Base-by-base conservation (phyloP, 2,888 invertebrate genomes). In the Crioceris asparagi region DNA sequence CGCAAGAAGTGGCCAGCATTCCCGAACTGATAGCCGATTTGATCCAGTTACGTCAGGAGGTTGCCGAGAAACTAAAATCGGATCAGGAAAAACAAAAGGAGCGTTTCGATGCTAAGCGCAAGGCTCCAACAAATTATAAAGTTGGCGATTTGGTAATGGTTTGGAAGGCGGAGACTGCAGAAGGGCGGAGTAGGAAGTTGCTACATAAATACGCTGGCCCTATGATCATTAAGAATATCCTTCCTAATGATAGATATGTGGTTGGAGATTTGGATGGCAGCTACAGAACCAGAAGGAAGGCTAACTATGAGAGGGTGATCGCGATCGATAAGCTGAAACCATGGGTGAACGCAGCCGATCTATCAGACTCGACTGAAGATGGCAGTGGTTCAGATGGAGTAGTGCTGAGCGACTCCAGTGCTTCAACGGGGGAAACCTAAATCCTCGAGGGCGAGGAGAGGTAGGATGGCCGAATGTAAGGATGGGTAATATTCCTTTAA, bases 171-270 rank as follows among this genome's bases (percentile, higher is more conserved):
- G 18, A 17, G 14, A 5, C 16, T n/a, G 19, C 40, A n/a, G 25
- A 18, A 2, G 38, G 37, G 4, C 36, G 27, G 11, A 44, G 41
- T 37, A 16, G 38, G 7, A 46, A 47, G 26, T 35, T 47, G n/a
- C 12, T 23, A 16, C 36, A 41, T 2, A 32, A 31, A 16, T 47
- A 42, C 32, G 36, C 35, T 23, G 40, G 39, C 8, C 46, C 47
- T 8, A 47, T 48, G 40, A 29, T 40, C 7, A 31, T 48, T 11
- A 41, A 44, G 10, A 29, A 14, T n/a, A 45, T 48, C 2, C 17
- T 47, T 15, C 34, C 35, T 18, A 44, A 47, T 36, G 47, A 47
- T 17, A 21, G 47, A n/a, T 47, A 47, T 19, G n/a, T 38, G 7
- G 44, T 47, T 14, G 34, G 16, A 23, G 47, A 47, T 26, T 34